Evolutionary conservation across 1,140 invertebrate genomes (phyloP).

Genomic region (Alviniconcha marisindica): DNA sequence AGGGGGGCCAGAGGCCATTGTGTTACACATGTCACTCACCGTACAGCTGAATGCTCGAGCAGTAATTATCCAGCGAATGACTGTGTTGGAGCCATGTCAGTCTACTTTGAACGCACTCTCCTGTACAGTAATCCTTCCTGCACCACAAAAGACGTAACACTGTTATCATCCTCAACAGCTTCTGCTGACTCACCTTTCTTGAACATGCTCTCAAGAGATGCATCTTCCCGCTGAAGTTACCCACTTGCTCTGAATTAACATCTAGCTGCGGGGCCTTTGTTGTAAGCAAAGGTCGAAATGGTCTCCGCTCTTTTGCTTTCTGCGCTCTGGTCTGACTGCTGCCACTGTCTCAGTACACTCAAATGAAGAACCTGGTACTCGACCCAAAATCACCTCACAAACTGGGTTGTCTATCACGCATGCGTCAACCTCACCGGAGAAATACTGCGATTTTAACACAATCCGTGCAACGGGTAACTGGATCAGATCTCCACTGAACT

Average conservation of each 20-base stretch:
- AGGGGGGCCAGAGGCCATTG: too few species aligned
- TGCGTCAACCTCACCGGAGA: background rate
- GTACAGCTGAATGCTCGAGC: too few species aligned
- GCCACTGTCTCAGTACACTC: background rate
- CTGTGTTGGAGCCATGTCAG: too few species aligned
- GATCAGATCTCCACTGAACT: background rate
- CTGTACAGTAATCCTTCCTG: too few species aligned
- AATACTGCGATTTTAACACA: background rate
- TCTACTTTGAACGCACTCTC: too few species aligned
- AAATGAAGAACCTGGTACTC: background rate
- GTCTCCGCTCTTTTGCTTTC: background rate
- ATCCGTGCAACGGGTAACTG: background rate
- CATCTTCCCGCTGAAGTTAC: background rate
- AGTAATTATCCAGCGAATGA: too few species aligned
- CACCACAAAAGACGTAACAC: too few species aligned
- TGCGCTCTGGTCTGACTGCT: background rate
- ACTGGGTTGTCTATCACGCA: too few species aligned
- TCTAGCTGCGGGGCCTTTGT: background rate
- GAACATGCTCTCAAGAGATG: too few species aligned
- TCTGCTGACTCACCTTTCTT: too few species aligned
- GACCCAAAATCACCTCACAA: background rate
- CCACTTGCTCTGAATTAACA: background rate
- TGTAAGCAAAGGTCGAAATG: background rate
- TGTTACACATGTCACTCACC: too few species aligned
- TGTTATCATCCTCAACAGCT: too few species aligned